Percentiles rank a stretch among this genome's conserved stretches.
Evolutionary conservation across 2,888 invertebrate species (phyloP).

Genomic region (Rotaria sp.): DNA sequence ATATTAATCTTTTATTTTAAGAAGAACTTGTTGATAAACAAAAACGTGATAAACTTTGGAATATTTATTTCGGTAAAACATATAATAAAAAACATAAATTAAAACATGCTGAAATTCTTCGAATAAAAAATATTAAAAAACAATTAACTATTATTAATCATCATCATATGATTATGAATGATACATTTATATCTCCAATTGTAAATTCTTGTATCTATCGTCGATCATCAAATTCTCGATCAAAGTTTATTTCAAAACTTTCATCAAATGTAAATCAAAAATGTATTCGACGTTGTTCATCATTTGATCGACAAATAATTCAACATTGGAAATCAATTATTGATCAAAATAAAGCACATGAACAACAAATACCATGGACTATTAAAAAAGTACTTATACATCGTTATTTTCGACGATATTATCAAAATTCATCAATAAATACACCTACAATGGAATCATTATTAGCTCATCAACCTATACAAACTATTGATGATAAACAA

Average conservation of each 20-base stretch:
- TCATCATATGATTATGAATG: neutral
- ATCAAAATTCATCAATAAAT: neutral
- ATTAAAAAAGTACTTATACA: neutral
- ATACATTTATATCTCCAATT: neutral
- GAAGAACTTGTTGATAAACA: neutral
- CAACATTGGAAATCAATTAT: neutral
- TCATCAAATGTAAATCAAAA: neutral
- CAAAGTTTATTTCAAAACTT: neutral
- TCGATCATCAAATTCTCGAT: no score
- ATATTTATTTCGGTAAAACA: neutral
- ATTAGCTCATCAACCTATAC: neutral
- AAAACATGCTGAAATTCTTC: neutral
- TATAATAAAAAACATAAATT: neutral
- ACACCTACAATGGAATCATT: neutral
- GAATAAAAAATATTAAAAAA: neutral
- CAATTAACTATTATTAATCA: neutral
- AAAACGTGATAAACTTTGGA: conserved; percentile 9
- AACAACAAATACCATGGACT: neutral
- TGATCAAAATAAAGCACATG: neutral
- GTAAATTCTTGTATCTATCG: neutral
- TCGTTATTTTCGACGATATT: conserved; percentile 1
- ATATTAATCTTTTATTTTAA: neutral
- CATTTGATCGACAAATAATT: neutral
- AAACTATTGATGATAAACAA: neutral
- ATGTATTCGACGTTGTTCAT: neutral